Base-by-base conservation (phyloP, 2,888 invertebrate species). In the Leptothorax acervorum region DNA sequence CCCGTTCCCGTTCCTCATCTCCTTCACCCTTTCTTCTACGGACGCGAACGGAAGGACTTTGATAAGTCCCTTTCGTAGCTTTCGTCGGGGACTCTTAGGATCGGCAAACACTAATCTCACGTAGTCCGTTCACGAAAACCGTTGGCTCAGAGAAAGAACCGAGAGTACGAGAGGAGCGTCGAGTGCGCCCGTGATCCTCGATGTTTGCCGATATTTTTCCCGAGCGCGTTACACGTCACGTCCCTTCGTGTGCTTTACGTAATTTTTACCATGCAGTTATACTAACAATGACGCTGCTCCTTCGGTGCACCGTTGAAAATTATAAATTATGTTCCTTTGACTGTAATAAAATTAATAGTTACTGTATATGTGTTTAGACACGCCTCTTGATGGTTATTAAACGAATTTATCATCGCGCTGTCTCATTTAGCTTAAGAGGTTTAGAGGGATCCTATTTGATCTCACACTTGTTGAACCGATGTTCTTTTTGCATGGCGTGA, bases 31-130 rank as follows among this genome's bases (percentile, higher is more conserved):
- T 83, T 83, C 53, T 70, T 71, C 42, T 35, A 73, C 9, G 66
- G 53, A 12, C 15, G 65, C 28, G 51, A 42, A 18, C 75, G 35
- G 60, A 53, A 57, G 85, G 39, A 87, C 85, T 89, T 87, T 85
- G 82, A 85, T 83, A 85, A 84, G 83, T 90, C 82, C 68, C 76
- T 78, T 82, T 63, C 53, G 83, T 57, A 42, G 79, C 39, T 81
- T 71, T 62, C 51, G 73, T 68, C 45, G 76, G 23, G 15, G 62
- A 42, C 68, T 70, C 12, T 11, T 3, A 60, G 45, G 31, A 42
- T 84, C 84, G 57, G 71, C 75, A 76, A 73, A 81, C 75, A 68
- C 84, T 84, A 83, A 85, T 85, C 83, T 83, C 65, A 53, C 68
- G 11, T 60, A 42, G 83, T 71, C 60, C 45, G 79, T 71, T 82